These are phyloP conservation scores for Diabrotica virgifera DNA, from an alignment of 1,140 invertebrate genomes.

Conservation along the genomic window DNA sequence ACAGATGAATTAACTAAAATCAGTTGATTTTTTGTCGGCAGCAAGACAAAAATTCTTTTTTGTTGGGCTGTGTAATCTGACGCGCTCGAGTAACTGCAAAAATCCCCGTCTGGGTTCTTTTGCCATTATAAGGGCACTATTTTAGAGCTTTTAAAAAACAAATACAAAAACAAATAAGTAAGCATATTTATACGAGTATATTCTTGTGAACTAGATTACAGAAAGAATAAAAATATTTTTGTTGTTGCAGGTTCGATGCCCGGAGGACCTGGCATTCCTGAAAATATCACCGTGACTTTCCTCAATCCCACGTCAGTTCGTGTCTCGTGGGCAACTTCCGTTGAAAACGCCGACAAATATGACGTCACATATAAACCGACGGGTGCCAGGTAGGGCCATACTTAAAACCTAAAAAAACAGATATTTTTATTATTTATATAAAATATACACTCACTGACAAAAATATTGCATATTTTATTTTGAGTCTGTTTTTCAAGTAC, in stretches of 20 bases:
- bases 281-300: constrained; percentile 83
- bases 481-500: not conserved
- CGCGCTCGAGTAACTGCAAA: too few species aligned
- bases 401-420: constrained; percentile 2
- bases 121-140: too few species aligned
- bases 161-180: too few species aligned
- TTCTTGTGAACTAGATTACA: too few species aligned
- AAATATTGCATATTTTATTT: not conserved
- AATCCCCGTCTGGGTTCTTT: too few species aligned
- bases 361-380: constrained; percentile 81
- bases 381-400: constrained; percentile 64
- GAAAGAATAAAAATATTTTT: not conserved
- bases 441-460: not conserved
- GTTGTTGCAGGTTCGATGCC: constrained; percentile 69
- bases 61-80: too few species aligned
- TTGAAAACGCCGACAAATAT: constrained; percentile 77
- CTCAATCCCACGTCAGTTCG: constrained; percentile 76
- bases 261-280: constrained; percentile 68
- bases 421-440: not conserved
- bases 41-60: too few species aligned
- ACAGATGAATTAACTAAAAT: too few species aligned
- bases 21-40: too few species aligned
- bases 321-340: constrained; percentile 77
- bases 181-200: too few species aligned
- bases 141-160: too few species aligned